Percentiles rank a stretch among this genome's conserved stretches.
Evolutionary conservation across 2,797 vertebrate genomes (phyloP).

Genomic region (Petrocephalus sullivani): DNA sequence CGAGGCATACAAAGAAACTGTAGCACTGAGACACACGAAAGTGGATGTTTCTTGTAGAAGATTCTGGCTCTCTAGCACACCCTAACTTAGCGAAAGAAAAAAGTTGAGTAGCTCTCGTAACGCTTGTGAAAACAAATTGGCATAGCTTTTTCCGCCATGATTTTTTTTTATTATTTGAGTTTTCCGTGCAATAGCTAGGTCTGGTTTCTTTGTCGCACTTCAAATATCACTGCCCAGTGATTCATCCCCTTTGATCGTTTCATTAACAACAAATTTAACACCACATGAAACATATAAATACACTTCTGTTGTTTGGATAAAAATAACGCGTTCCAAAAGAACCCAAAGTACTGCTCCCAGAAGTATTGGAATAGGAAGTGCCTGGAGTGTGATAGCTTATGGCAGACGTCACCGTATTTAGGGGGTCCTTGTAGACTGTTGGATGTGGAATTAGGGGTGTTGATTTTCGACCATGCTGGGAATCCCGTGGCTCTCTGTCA

Average conservation of each 20-base stretch:
- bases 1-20: neutral
- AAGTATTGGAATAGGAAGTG: neutral
- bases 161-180: neutral
- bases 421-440: neutral
- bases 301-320: slow-evolving; percentile 16
- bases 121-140: slow-evolving; percentile 12
- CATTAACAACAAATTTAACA: slow-evolving; percentile 16
- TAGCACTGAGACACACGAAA: neutral
- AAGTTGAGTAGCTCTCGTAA: neutral
- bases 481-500: neutral
- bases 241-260: slow-evolving; percentile 18
- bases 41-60: neutral
- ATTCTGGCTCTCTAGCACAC: neutral
- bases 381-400: neutral
- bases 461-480: slow-evolving; percentile 11
- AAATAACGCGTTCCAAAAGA: neutral
- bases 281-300: slow-evolving; percentile 8
- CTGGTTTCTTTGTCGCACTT: neutral
- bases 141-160: neutral
- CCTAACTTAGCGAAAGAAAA: neutral
- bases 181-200: neutral
- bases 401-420: neutral
- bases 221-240: slow-evolving; percentile 2
- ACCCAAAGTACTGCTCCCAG: neutral
- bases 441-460: neutral